Evolutionary conservation across 1,140 invertebrate species (phyloP).

Genomic region (Ceratitis capitata): DNA sequence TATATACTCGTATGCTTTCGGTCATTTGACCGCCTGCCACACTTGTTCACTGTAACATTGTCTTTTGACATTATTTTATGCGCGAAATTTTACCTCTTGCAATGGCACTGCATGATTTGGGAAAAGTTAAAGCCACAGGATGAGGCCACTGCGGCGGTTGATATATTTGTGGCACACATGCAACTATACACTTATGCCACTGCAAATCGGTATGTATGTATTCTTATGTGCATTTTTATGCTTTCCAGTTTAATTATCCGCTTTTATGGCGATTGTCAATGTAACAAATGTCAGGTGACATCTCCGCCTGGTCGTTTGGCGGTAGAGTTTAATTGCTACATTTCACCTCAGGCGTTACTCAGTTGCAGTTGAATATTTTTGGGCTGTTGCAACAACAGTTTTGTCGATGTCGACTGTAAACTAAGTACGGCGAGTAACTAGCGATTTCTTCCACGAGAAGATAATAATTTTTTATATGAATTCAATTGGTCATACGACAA

Average conservation of each 20-base stretch:
- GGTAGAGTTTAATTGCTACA: too few species aligned
- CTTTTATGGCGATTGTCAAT: conserved; percentile 9
- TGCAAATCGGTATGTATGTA: background rate
- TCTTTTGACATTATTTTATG: background rate
- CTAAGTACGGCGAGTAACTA: too few species aligned
- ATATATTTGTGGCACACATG: background rate
- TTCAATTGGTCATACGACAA: too few species aligned
- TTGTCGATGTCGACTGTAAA: too few species aligned
- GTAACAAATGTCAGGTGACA: conserved; percentile 15
- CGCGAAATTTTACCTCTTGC: background rate
- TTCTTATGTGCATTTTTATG: background rate
- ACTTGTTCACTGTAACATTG: background rate
- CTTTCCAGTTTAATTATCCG: background rate
- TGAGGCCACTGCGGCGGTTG: background rate
- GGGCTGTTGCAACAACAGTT: too few species aligned
- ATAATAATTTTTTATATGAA: too few species aligned
- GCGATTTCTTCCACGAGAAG: too few species aligned
- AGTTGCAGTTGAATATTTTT: too few species aligned
- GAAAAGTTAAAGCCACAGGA: background rate
- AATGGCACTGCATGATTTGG: background rate
- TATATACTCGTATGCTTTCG: too few species aligned
- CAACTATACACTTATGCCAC: background rate
- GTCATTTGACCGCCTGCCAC: conserved; percentile 1
- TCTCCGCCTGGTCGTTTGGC: background rate
- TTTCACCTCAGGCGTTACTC: too few species aligned